Percentiles rank a stretch among this genome's conserved stretches.
phyloP scores from a whole-genome alignment of 2,797 vertebrate genomes.

The Cossypha heuglini region DNA sequence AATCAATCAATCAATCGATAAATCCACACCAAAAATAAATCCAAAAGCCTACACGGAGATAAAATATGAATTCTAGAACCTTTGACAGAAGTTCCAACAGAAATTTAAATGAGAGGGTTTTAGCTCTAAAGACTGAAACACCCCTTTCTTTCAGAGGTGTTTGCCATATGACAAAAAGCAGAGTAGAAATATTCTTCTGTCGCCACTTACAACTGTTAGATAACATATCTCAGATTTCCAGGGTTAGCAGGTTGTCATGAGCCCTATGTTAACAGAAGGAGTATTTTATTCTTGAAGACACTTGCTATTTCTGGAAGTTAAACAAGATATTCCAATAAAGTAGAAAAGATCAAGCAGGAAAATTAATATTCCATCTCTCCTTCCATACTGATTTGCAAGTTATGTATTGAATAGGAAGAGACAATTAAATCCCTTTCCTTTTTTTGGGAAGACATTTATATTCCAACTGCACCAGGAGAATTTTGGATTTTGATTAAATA shows the following conservation, averaged over 20 bases:
- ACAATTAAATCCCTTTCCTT: background rate
- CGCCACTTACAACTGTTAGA: background rate
- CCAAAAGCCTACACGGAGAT: background rate
- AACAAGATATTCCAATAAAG: background rate
- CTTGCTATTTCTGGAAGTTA: slow-evolving; percentile 11
- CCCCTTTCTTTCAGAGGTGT: background rate
- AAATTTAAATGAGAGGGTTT: background rate
- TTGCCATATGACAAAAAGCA: background rate
- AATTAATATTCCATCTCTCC: background rate
- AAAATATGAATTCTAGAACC: background rate
- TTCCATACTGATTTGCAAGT: background rate
- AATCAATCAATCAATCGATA: background rate
- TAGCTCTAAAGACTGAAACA: background rate
- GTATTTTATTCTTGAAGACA: slow-evolving; percentile 28
- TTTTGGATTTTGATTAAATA: background rate
- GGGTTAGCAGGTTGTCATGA: slow-evolving; percentile 34
- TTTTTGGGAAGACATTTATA: background rate
- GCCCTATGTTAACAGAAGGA: slow-evolving; percentile 40
- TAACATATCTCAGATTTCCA: background rate
- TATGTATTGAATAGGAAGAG: background rate
- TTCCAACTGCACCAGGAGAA: background rate
- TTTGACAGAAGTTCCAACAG: background rate
- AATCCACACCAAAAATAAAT: accelerated
- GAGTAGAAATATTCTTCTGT: slow-evolving; percentile 5
- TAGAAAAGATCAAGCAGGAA: background rate